Evolutionary conservation across 1,140 invertebrate genomes (phyloP).

Genomic region (Cylas formicarius): DNA sequence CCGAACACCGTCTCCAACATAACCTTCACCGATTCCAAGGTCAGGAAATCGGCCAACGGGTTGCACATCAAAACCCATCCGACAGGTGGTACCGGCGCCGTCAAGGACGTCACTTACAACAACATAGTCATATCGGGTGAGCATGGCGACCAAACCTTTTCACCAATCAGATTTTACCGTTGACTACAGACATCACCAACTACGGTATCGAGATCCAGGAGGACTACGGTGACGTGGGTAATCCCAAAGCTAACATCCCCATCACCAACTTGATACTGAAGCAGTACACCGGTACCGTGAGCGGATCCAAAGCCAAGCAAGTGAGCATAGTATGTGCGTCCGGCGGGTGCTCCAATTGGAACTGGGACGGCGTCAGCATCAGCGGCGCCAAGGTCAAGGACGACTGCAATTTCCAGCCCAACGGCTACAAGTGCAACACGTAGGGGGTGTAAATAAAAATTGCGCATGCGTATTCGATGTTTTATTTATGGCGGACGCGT

Average conservation of each 20-base stretch:
- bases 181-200: conserved; percentile 12
- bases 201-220: conserved; percentile 16
- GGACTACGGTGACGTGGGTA: conserved; percentile 15
- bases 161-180: no score
- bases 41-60: neutral
- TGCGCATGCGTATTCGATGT: no score
- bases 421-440: conserved; percentile 3
- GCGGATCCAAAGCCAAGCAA: neutral
- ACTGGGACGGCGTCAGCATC: conserved; percentile 12
- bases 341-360: conserved; percentile 8
- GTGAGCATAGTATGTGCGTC: conserved; percentile 12
- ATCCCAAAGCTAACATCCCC: conserved; percentile 13
- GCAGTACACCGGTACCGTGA: conserved; percentile 7
- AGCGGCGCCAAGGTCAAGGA: neutral
- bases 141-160: no score
- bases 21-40: neutral
- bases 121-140: no score
- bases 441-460: no score
- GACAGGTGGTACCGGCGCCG: conserved; percentile 1
- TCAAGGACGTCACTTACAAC: conserved; percentile 2
- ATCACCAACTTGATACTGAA: conserved; percentile 8
- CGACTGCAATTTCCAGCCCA: conserved; percentile 5
- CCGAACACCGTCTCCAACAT: neutral
- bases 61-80: conserved; percentile 4
- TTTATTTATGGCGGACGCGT: no score